Evolutionary conservation across 1,140 invertebrate genomes (phyloP), one percentile per base, ranked within the genome.

Genomic region (Caenorhabditis briggsae): DNA sequence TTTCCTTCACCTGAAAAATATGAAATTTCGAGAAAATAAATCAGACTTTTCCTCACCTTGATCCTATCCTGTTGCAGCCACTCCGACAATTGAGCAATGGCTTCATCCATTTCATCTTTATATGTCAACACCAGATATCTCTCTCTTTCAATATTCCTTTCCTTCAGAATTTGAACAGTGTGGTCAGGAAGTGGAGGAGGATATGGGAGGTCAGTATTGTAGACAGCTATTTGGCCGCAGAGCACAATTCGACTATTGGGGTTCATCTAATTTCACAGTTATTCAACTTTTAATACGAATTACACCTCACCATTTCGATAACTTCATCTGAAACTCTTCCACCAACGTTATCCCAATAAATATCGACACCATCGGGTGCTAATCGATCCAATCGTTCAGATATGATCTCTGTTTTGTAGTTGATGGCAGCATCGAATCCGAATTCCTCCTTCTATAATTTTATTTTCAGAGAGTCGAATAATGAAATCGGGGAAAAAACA

Each of bases 81-180:
- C 53, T 78, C 70, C 5, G 70, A 78, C 9, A 78, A 43, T 41
- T 78, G 70, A 2, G 70, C 70, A 3, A 78, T 53, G 2, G 70
- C 70, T 46, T 78, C 70, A 23, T 78, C 70, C 43, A 78, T 78
- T 50, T 78, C 70, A 23, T 78, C 70, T n/a, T 78, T 78, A n/a
- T 78, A 78, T 0, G 46, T 78, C 70, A 78, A 78, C 33, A 78
- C 70, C 43, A 78, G 70, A 50, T 78, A 78, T 14, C 70, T 12
- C 14, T 78, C 70, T 78, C 70, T 48, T 78, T 78, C 25, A 14
- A 78, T 78, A n/a, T 78, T 78, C 70, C 46, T 78, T 11, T 78
- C 70, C 20, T 78, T 78, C 11, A 78, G 18, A 50, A 78, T 78
- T 78, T 78, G 43, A 50, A n/a, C 46, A 12, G 33, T 78, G 7